Conservation (phyloP, 2,113 vertebrate genomes). For the Thinocorus orbignyianus region DNA sequence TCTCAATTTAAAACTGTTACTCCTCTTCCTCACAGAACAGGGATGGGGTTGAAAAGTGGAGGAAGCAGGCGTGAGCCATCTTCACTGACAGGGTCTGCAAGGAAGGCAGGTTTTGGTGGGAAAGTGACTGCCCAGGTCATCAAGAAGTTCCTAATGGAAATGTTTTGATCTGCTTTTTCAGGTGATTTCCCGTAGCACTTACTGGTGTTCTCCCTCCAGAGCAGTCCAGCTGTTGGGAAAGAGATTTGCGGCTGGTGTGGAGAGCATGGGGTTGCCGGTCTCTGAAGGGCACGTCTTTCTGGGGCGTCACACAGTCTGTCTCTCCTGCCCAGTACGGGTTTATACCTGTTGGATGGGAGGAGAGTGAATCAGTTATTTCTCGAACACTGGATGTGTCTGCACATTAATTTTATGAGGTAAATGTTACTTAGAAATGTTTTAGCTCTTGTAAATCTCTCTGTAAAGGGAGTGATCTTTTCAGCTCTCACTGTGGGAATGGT, state of each 20-base stretch:
- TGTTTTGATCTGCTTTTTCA: fast-evolving
- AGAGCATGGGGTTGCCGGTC: slow-evolving; percentile 63
- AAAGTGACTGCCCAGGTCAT: no score
- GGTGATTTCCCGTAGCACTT: background rate
- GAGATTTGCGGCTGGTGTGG: slow-evolving; percentile 82
- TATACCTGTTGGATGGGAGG: slow-evolving; percentile 68
- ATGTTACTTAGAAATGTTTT: background rate
- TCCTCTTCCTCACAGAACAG: background rate
- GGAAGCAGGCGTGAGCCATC: fast-evolving
- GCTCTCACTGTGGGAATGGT: fast-evolving
- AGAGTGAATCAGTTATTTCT: background rate
- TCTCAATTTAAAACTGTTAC: no score
- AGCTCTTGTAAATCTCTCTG: background rate
- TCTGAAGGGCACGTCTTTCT: slow-evolving; percentile 24
- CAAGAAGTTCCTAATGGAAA: background rate
- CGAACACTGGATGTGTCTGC: fast-evolving
- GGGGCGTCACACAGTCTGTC: slow-evolving; percentile 63
- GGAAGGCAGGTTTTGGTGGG: background rate
- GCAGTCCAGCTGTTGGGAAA: slow-evolving; percentile 90
- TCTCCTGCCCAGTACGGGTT: slow-evolving; percentile 82
- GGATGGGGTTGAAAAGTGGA: no score
- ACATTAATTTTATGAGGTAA: background rate
- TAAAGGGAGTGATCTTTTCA: background rate
- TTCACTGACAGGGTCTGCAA: background rate
- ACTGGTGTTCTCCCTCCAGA: slow-evolving; percentile 70